Conservation (phyloP, 2,113 vertebrate species). For the Nannobrachium achirus region DNA sequence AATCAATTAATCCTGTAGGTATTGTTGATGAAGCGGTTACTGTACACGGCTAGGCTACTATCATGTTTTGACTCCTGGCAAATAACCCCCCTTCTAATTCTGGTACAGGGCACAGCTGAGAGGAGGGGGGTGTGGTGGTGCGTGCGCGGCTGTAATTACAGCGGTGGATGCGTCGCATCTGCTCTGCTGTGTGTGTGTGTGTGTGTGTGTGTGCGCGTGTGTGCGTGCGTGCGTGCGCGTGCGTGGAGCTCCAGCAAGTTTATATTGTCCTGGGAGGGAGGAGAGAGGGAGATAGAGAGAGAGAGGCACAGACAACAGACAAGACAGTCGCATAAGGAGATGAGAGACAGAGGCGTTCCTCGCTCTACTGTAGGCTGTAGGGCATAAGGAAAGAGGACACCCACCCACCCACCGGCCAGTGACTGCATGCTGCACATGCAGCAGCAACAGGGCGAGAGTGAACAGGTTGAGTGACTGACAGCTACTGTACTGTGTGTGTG, state of each 20-base stretch:
- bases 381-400: constrained; percentile 43
- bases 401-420: constrained; percentile 17
- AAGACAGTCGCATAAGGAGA: constrained; percentile 42
- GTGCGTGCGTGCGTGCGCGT: too few species aligned
- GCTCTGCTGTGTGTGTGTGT: constrained; percentile 32
- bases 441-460: constrained; percentile 30
- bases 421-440: constrained; percentile 33
- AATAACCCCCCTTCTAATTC: constrained; percentile 41
- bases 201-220: constrained; percentile 15
- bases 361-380: background rate
- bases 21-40: constrained; percentile 8
- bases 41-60: background rate
- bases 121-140: background rate
- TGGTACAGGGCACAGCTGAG: constrained; percentile 31
- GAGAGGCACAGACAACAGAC: constrained; percentile 35
- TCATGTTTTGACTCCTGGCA: constrained; percentile 25
- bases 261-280: constrained; percentile 3
- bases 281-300: constrained; percentile 39
- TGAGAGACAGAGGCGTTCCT: background rate
- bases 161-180: constrained; percentile 44
- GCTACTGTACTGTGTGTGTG: background rate
- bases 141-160: constrained; percentile 52
- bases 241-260: constrained; percentile 64
- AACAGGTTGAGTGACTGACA: constrained; percentile 4
- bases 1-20: background rate